Percentiles rank a stretch among this genome's conserved stretches.
Evolutionary conservation across 2,797 vertebrate species (phyloP).

Genomic region (Acanthurus leucopareius): DNA sequence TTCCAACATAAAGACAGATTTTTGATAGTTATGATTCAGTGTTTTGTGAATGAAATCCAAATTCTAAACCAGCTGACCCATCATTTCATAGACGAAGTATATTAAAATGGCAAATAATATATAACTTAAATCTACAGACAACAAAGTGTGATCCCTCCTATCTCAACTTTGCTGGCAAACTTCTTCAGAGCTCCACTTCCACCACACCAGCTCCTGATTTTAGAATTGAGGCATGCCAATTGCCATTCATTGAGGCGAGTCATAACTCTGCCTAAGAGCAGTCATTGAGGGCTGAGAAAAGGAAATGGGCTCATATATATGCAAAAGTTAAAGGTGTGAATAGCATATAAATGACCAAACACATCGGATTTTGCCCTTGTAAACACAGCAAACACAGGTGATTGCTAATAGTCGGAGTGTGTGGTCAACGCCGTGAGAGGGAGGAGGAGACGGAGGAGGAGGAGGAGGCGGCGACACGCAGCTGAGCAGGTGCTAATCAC

Average conservation of each 20-base stretch:
- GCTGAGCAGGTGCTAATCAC: constrained; percentile 56
- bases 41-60: too few species aligned
- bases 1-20: background rate
- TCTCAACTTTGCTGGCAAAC: constrained; percentile 48
- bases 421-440: constrained; percentile 46
- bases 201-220: constrained; percentile 27
- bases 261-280: constrained; percentile 66
- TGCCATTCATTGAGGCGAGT: constrained; percentile 65
- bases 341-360: constrained; percentile 70
- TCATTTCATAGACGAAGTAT: too few species aligned
- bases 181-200: constrained; percentile 21
- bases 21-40: background rate
- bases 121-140: constrained; percentile 1
- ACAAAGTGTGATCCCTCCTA: constrained; percentile 13
- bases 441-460: too few species aligned
- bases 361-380: constrained; percentile 60
- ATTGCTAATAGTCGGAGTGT: constrained; percentile 59
- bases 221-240: constrained; percentile 42
- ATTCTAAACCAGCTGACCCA: too few species aligned
- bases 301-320: constrained; percentile 78
- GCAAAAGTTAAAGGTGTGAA: constrained; percentile 74
- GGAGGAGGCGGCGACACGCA: background rate
- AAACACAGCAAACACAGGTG: constrained; percentile 67
- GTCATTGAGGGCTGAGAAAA: constrained; percentile 59
- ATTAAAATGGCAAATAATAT: background rate